A percentile compares a stretch with the other conserved stretches of the same genome.
Conservation (phyloP, 2,113 vertebrate species). For the Machaerirhynchus nigripectus region DNA sequence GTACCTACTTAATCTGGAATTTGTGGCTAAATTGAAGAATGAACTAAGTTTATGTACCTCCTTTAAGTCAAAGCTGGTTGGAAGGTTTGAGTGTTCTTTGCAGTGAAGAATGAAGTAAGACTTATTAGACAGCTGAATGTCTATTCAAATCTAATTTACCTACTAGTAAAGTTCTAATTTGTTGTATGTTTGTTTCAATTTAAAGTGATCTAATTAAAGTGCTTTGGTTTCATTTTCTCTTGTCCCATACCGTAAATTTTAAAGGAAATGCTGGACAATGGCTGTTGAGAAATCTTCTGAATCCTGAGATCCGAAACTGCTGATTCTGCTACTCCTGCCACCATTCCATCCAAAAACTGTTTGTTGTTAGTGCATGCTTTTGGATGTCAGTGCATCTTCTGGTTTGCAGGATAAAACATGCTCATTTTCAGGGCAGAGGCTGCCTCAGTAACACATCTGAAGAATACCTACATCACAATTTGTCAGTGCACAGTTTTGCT, state of each 20-base stretch:
- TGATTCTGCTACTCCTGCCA: neutral
- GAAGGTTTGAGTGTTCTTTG: neutral
- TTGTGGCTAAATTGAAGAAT: neutral
- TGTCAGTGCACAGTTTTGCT: neutral
- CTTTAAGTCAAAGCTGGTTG: neutral
- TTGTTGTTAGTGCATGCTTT: neutral
- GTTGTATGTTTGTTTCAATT: neutral
- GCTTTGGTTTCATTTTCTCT: neutral
- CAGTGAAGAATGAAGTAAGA: neutral
- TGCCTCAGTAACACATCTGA: neutral
- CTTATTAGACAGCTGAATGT: neutral
- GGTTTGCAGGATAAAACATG: neutral
- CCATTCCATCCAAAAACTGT: neutral
- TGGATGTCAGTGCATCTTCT: neutral
- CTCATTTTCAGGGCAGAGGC: neutral
- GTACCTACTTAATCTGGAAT: neutral
- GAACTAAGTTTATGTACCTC: neutral
- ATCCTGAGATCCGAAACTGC: neutral
- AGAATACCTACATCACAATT: neutral
- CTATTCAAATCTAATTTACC: neutral
- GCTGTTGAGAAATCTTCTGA: neutral
- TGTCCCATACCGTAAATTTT: neutral
- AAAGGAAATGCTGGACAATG: neutral
- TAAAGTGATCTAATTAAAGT: neutral
- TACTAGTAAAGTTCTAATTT: neutral